These are phyloP conservation scores for Anoplopoma fimbria DNA, from an alignment of 2,113 vertebrate species.

Conservation along the genomic window DNA sequence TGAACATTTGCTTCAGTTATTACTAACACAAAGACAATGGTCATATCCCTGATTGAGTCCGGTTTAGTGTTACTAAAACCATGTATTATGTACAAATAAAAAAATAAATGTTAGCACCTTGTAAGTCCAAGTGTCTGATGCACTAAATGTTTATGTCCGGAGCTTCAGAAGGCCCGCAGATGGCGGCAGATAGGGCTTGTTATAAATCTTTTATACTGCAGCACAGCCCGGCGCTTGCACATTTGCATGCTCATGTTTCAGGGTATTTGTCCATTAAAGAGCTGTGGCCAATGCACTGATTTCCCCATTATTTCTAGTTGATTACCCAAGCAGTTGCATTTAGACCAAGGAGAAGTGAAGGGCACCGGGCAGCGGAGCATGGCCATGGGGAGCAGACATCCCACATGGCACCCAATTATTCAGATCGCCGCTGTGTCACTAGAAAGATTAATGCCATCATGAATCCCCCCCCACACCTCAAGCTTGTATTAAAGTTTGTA, in stretches of 20 bases:
- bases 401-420: conserved; percentile 58
- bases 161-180: conserved; percentile 54
- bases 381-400: conserved; percentile 55
- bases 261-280: conserved; percentile 74
- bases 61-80: conserved; percentile 26
- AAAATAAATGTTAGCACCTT: conserved; percentile 45
- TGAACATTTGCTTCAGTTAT: conserved; percentile 32
- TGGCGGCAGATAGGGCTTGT: conserved; percentile 57
- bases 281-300: conserved; percentile 71
- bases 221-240: conserved; percentile 35
- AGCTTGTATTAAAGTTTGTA: conserved; percentile 13
- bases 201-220: conserved; percentile 71
- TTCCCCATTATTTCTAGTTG: conserved; percentile 77
- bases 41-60: conserved; percentile 15
- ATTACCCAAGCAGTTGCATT: conserved; percentile 74
- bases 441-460: conserved; percentile 39
- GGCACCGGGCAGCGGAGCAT: conserved; percentile 58
- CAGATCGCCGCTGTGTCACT: conserved; percentile 32
- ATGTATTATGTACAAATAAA: conserved; percentile 56
- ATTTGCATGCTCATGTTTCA: conserved; percentile 72
- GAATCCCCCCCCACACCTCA: conserved; percentile 11
- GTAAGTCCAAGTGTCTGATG: conserved; percentile 44
- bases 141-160: conserved; percentile 34
- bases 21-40: conserved; percentile 7
- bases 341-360: conserved; percentile 80